A percentile compares a stretch with the other conserved stretches of the same genome.
Evolutionary conservation across 2,888 invertebrate species (phyloP).

Genomic region (Caenorhabditis japonica): DNA sequence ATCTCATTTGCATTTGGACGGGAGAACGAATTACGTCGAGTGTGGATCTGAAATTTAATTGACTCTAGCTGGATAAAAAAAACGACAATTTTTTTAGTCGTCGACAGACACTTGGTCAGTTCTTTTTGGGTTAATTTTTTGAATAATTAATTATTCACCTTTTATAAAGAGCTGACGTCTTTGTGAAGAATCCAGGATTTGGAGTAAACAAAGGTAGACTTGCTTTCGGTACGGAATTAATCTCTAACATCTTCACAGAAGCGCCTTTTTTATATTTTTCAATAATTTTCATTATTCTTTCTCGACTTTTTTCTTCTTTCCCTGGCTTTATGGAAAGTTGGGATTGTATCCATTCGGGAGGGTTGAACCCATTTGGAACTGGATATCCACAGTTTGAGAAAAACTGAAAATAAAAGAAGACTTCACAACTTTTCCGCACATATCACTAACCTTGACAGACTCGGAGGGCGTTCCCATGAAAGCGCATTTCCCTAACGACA

Average conservation of each 20-base stretch:
- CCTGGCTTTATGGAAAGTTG: constrained; percentile 89
- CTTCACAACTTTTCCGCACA: neutral
- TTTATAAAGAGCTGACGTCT: constrained; percentile 14
- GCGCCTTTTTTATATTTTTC: constrained; percentile 69
- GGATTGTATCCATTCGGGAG: constrained; percentile 92
- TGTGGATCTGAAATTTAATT: constrained; percentile 28
- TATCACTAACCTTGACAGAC: constrained; percentile 23
- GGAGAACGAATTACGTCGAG: constrained; percentile 67
- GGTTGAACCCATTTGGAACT: constrained; percentile 89
- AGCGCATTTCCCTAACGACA: constrained; percentile 91
- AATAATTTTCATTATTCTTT: constrained; percentile 73
- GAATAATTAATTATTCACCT: too few species aligned
- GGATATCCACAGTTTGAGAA: constrained; percentile 69
- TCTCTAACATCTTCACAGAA: neutral
- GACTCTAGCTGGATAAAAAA: neutral
- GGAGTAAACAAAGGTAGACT: constrained; percentile 2
- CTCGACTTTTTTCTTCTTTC: constrained; percentile 76
- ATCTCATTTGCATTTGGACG: constrained; percentile 63
- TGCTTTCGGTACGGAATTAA: neutral
- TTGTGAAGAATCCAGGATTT: constrained; percentile 12
- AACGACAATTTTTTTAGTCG: too few species aligned
- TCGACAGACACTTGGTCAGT: too few species aligned
- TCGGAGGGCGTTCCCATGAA: constrained; percentile 78
- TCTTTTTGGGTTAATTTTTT: too few species aligned
- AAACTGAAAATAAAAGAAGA: constrained; percentile 28